Conservation (phyloP, 1,140 invertebrate genomes). For the Scaptomyza montana region DNA sequence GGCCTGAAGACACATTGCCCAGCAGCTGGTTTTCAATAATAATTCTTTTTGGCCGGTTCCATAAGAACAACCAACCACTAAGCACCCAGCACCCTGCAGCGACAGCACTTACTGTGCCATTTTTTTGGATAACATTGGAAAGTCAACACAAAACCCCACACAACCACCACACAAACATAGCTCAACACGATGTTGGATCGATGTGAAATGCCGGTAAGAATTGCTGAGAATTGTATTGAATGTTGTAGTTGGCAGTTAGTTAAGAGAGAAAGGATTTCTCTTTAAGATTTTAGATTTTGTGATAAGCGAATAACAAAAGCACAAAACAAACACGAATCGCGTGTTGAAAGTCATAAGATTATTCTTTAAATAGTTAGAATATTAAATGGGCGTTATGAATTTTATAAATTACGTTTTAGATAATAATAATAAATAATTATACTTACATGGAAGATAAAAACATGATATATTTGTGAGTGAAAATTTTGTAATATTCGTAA, state of each 20-base stretch:
- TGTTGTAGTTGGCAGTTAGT: not conserved
- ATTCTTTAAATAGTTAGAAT: not conserved
- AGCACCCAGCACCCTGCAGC: conserved; percentile 44
- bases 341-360: not conserved
- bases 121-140: conserved; percentile 51
- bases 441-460: no score
- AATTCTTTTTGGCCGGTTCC: conserved; percentile 47
- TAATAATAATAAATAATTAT: no score
- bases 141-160: conserved; percentile 17
- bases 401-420: no score
- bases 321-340: not conserved
- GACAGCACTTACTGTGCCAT: conserved; percentile 53
- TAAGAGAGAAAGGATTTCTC: not conserved
- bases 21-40: conserved; percentile 55
- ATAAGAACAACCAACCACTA: conserved; percentile 61
- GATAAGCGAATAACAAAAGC: conserved; percentile 1
- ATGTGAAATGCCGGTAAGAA: conserved; percentile 83
- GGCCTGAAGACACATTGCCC: conserved; percentile 65
- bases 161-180: conserved; percentile 33
- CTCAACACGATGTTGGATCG: conserved; percentile 78
- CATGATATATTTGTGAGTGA: no score
- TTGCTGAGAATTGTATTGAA: conserved; percentile 11
- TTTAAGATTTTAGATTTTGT: not conserved
- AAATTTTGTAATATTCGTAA: no score
- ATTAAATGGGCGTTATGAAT: no score